Evolutionary conservation across 2,113 vertebrate genomes (phyloP).

Genomic region (Deroptyus accipitrinus): DNA sequence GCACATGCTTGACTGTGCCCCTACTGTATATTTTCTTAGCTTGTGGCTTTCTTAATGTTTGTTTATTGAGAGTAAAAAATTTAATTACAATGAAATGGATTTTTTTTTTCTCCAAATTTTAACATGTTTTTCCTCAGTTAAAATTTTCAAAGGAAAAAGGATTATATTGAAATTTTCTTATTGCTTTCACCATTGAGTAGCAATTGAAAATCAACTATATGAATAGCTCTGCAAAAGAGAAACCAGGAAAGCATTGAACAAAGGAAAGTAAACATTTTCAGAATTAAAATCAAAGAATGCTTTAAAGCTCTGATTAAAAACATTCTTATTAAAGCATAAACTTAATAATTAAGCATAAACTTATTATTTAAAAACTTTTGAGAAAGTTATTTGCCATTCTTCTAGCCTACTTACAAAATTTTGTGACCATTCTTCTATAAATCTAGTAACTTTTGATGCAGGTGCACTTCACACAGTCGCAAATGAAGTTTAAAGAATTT

Average conservation of each 20-base stretch:
- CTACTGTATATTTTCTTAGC: not conserved
- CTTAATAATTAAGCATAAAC: not conserved
- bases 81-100: not conserved
- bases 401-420: not conserved
- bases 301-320: not conserved
- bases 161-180: not conserved
- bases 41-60: not conserved
- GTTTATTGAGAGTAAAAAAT: not conserved
- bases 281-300: not conserved
- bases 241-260: not conserved
- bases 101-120: not conserved
- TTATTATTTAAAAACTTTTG: not conserved
- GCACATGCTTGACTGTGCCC: not conserved
- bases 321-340: too few relatives aligned
- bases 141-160: not conserved
- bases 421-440: not conserved
- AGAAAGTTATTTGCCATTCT: not conserved
- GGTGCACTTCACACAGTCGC: not conserved
- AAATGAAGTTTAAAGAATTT: not conserved
- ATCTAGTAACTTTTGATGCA: not conserved
- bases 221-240: not conserved
- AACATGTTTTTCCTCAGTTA: not conserved
- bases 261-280: not conserved
- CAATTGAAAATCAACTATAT: not conserved
- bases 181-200: not conserved